Evolutionary conservation across 2,113 vertebrate genomes (phyloP), one percentile per base, ranked within the genome.

Genomic region (Poeciliopsis retropinna): DNA sequence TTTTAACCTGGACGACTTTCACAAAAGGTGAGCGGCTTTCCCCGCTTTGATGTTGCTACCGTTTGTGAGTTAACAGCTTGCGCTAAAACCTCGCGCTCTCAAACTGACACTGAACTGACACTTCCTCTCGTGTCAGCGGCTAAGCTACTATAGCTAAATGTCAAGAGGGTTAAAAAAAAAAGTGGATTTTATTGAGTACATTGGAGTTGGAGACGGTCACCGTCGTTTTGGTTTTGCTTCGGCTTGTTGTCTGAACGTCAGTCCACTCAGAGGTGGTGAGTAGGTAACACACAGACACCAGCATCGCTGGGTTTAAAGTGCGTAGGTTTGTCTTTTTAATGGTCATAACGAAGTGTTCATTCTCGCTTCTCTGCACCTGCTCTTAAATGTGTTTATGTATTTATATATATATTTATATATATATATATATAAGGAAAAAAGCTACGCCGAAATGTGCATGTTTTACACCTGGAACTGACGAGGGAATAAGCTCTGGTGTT

Each of bases 101-200:
- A 17, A 61, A 67, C 32, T 65, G 73, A 17, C 57, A 67, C 32
- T 65, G 73, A 70, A 72, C 47, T 77, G 87, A 85, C 87, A 90
- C 91, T 92, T 91, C 91, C 89, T 90, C 84, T 69, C 65, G 67
- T 32, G 37, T 80, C 70, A 22, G 7, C 64, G 73, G 76, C 72
- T 72, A 62, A 74, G 84, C 79, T 76, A 61, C 63, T 0, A 39
- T 3, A 32, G 77, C 82, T 72, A 78, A 70, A 30, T 29, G 73
- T 60, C 67, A 72, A 72, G 34, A 67, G 76, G 72, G 15, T 51
- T 28, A 19, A 28, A 86, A 44, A 12, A 44, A 34, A 47, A 47
- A 47, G 85, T 86, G 61, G 39, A 29, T 10, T 17, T 0, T 25
- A 31, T 64, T 1, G 19, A 60, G 47, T 70, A 66, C 67, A 9